Conservation (phyloP, 2,113 vertebrate genomes). For the Lasiurus borealis region DNA sequence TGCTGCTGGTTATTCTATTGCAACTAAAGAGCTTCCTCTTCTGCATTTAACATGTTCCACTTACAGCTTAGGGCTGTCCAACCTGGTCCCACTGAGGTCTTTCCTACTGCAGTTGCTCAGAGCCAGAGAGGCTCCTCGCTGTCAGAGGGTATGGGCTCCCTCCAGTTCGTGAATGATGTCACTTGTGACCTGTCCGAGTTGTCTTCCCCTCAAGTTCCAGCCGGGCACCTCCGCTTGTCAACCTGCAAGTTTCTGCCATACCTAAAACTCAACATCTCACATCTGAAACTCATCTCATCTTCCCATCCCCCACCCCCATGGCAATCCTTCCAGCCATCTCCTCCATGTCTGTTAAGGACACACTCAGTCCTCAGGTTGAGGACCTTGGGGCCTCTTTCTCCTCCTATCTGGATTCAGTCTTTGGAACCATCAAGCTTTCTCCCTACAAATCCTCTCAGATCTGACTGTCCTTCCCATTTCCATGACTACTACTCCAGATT, state of each 20-base stretch:
- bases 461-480: not conserved
- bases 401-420: not conserved
- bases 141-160: accelerated
- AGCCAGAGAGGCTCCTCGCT: not conserved
- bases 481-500: not conserved
- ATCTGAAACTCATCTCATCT: not conserved
- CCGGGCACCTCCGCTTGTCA: not conserved
- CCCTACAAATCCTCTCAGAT: not conserved
- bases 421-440: not conserved
- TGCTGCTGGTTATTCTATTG: not conserved
- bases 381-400: not conserved
- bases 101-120: not conserved
- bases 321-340: not conserved
- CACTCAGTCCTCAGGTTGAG: not conserved
- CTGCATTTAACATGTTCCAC: not conserved
- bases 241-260: not conserved
- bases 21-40: not conserved
- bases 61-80: no score
- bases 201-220: not conserved
- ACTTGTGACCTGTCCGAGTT: accelerated
- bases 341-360: not conserved
- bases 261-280: not conserved
- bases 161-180: not conserved
- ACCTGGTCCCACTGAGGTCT: not conserved
- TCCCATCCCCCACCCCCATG: not conserved